Conservation (phyloP, 2,113 vertebrate species). For the Guaruba guarouba region DNA sequence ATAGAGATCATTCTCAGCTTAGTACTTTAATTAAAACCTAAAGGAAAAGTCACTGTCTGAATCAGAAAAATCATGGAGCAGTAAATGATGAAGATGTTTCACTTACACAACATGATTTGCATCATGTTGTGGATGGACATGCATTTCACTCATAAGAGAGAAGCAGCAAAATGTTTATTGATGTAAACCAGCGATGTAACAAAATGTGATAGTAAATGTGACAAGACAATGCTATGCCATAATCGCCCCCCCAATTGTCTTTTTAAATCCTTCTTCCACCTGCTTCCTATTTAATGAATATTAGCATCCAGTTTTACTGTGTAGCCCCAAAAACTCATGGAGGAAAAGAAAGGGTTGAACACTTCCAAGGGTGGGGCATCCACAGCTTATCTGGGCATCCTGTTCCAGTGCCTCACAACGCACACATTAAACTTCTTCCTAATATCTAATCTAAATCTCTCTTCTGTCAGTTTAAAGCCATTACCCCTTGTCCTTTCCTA, state of each 20-base stretch:
- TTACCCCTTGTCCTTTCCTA: neutral
- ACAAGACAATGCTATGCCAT: neutral
- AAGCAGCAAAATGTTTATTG: neutral
- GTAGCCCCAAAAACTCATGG: neutral
- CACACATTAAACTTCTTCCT: neutral
- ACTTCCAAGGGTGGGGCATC: neutral
- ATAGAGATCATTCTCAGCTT: neutral
- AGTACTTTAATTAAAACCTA: neutral
- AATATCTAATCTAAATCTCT: neutral
- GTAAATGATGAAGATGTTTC: neutral
- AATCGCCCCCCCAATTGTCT: neutral
- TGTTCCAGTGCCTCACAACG: neutral
- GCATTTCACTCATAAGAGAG: neutral
- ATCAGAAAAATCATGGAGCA: neutral
- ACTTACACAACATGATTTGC: neutral
- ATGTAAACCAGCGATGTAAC: neutral
- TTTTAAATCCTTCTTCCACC: neutral
- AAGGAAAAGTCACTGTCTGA: neutral
- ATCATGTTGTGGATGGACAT: neutral
- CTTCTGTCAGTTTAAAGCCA: neutral
- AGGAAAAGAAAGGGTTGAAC: neutral
- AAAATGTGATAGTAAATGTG: neutral
- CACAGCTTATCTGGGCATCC: neutral
- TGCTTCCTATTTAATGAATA: neutral
- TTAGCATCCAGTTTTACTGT: neutral